Conservation (phyloP, 35 echinoderm and acorn worm genomes). For the Amphiura filiformis region DNA sequence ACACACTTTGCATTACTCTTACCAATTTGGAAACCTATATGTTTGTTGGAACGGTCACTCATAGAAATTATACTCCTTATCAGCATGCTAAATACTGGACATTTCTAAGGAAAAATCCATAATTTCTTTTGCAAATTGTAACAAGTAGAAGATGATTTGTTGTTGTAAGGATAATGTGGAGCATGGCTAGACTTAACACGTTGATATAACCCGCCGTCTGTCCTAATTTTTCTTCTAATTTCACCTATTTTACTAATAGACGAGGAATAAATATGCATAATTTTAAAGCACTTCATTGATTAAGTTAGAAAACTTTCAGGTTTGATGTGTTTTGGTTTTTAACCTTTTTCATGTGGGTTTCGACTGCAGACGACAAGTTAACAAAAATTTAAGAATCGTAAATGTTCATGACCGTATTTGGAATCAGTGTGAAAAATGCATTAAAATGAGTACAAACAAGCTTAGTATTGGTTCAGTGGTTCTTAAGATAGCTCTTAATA, state of each 20-base stretch:
- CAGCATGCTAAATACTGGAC: background rate
- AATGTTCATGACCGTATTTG: too few relatives aligned
- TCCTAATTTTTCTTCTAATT: background rate
- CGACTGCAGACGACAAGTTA: too few relatives aligned
- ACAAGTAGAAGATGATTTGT: conserved; percentile 6
- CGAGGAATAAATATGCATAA: background rate
- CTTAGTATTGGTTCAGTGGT: too few relatives aligned
- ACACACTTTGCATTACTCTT: background rate
- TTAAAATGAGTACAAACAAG: too few relatives aligned
- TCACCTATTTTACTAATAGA: background rate
- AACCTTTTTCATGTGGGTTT: too few relatives aligned
- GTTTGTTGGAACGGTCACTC: background rate
- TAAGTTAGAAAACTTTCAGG: too few relatives aligned
- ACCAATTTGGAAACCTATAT: background rate
- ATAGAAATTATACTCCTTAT: background rate
- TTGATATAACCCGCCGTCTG: background rate
- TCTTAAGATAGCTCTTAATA: too few relatives aligned
- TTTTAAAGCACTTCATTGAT: background rate
- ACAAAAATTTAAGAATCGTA: too few relatives aligned
- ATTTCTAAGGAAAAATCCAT: background rate
- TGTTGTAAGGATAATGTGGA: background rate
- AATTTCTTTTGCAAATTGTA: background rate
- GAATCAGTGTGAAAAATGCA: too few relatives aligned
- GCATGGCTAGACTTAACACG: background rate
- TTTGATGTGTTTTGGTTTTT: too few relatives aligned